Evolutionary conservation across 2,113 vertebrate species (phyloP), one percentile per base, ranked within the genome.

Genomic region (Plectropomus leopardus): DNA sequence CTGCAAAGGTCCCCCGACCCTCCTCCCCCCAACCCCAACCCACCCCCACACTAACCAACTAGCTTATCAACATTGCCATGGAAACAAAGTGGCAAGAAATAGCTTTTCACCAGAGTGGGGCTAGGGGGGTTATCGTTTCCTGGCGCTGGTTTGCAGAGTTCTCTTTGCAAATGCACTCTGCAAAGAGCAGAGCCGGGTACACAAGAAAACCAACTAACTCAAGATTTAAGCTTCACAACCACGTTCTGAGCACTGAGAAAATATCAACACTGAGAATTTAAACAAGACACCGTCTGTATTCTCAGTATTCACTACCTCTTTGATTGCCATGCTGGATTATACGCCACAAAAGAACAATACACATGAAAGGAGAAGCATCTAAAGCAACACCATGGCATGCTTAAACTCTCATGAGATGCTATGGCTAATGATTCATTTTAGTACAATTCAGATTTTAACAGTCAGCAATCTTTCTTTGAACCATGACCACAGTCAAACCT

Each of bases 51-150:
- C 66, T n/a, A 65, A 48, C 75, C 68, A 74, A 57, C 50, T 50
- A 72, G 63, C 84, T 87, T 82, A 86, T 92, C 87, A 92, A 70
- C 67, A 89, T 87, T 71, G 59, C 89, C 83, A 82, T 93, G 87
- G 88, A 88, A 90, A 91, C 86, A 87, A 87, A 89, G 72, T 84
- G 70, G 82, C 54, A 83, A 80, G 80, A 70, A 77, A 89, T 88
- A 77, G 73, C 61, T 84, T 79, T 82, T 72, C 48, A 66, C 21
- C 51, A 23, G 48, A 61, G 59, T 63, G 60, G 40, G 57, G 48
- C 40, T 45, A n/a, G 36, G 36, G 26, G 51, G 75, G 77, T 76
- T 74, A 69, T 74, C 7, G 42, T 44, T 82, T 83, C 36, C 50
- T 57, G 45, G 57, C 14, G n/a, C 34, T 54, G 51, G 44, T 40